A percentile compares a stretch with the other conserved stretches of the same genome.
These are phyloP conservation scores for Sebastolobus altivelis DNA, from an alignment of 2,797 vertebrate genomes.

Conservation along the genomic window DNA sequence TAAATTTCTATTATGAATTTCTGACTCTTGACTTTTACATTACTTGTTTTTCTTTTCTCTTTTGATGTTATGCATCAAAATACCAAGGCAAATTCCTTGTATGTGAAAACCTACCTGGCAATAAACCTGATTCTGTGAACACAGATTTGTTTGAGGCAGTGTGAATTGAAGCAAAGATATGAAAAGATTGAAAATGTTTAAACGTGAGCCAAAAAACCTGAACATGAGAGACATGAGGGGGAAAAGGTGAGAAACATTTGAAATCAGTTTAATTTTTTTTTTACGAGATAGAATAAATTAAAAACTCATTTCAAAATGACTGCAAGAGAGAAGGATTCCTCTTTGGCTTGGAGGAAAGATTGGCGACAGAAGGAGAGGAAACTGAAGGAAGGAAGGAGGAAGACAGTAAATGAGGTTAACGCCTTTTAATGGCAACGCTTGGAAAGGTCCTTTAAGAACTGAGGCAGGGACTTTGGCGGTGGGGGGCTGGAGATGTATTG, in stretches of 20 bases:
- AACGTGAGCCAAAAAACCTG: background rate
- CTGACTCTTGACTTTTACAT: no score
- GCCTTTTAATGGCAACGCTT: conserved; percentile 59
- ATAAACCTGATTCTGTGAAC: no score
- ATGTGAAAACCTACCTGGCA: no score
- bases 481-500: conserved; percentile 33
- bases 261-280: no score
- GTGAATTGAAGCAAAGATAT: background rate
- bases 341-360: background rate
- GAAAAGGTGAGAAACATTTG: background rate
- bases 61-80: no score
- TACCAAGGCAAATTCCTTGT: no score
- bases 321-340: background rate
- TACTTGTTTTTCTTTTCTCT: no score
- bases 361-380: conserved; percentile 12
- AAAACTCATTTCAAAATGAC: background rate
- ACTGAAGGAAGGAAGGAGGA: conserved; percentile 24
- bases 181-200: background rate
- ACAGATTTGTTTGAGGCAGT: no score
- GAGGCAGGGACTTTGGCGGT: background rate
- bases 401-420: conserved; percentile 39
- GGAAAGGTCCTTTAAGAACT: conserved; percentile 46
- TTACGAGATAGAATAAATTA: no score
- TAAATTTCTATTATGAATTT: no score
- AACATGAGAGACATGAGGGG: no score